Base-by-base conservation (phyloP, 2,797 vertebrate species). In the Rousettus madagascariensis region DNA sequence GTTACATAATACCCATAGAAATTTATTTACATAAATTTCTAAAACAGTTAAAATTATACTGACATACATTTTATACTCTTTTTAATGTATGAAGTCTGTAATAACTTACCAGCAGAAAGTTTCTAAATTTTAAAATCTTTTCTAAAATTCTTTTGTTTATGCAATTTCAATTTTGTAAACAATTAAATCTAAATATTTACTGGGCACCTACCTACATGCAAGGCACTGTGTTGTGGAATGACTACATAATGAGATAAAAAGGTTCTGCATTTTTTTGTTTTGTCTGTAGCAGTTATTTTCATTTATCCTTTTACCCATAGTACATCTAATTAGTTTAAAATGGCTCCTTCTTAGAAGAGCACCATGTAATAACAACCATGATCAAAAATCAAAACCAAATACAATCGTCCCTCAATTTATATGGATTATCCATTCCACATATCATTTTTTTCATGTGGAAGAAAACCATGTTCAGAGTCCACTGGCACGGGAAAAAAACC, bases 51-150 rank as follows among this genome's bases (percentile, higher is more conserved):
- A 75, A 94, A 82, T 77, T 51, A 92, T 7, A 80, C 15, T 17
- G 36, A 24, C 49, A 55, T 13, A 12, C 13, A 57, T 91, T 66
- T 74, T 79, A 95, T 43, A 68, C 30, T 57, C 57, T 87, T 72
- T 61, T 49, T 19, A 88, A 85, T 41, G 12, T 68, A 55, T 57
- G n/a, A 77, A 88, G 26, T 78, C 51, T 17, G 7, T 78, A 78
- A 36, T 33, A 78, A 82, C 16, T 24, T 88, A 61, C 79, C 1
- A 63, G 17, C 46, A 71, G 65, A 84, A 68, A 55, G 24, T 41
- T 78, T 74, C 43, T 77, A 53, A 89, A 59, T 38, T 85, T 93
- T 71, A 92, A 30, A 72, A 22, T 95, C 33, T 90, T 90, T 66
- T 53, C 19, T 65, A 93, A 79, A 86, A 75, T 82, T 71, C 2